These are phyloP conservation scores for Antheraea yamamai DNA, from an alignment of 2,888 invertebrate species.

Conservation along the genomic window DNA sequence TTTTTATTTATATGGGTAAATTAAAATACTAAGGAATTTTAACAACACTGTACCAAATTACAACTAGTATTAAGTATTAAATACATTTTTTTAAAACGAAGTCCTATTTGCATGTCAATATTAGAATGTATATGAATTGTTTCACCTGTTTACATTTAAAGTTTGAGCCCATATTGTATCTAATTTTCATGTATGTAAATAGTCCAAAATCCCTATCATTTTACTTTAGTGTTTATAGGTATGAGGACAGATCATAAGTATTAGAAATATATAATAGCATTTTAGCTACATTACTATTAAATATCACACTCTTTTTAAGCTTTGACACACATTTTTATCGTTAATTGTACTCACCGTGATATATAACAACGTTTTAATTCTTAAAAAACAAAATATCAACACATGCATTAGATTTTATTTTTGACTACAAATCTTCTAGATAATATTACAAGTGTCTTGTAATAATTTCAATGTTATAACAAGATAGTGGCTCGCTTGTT, in stretches of 20 bases:
- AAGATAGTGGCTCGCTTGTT: too few relatives aligned
- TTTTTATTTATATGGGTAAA: too few relatives aligned
- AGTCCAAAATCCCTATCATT: background rate
- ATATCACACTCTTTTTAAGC: background rate
- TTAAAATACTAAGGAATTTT: too few relatives aligned
- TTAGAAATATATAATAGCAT: background rate
- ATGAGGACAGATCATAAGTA: conserved; percentile 4
- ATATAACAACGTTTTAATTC: background rate
- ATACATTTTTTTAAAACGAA: background rate
- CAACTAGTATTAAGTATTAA: too few relatives aligned
- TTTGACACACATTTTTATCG: background rate
- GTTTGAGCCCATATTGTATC: background rate
- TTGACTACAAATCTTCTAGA: too few relatives aligned
- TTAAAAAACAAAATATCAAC: too few relatives aligned
- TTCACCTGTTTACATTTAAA: background rate
- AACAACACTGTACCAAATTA: too few relatives aligned
- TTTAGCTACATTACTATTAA: background rate
- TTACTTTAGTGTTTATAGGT: background rate
- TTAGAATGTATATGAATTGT: background rate
- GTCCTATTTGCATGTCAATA: background rate
- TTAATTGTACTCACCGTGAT: background rate
- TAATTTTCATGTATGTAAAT: background rate
- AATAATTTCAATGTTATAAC: too few relatives aligned
- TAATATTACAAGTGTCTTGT: too few relatives aligned
- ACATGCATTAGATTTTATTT: too few relatives aligned